Conservation (phyloP, 37 sponge, comb jelly and placozoan species). For the Haliclona indistincta region DNA sequence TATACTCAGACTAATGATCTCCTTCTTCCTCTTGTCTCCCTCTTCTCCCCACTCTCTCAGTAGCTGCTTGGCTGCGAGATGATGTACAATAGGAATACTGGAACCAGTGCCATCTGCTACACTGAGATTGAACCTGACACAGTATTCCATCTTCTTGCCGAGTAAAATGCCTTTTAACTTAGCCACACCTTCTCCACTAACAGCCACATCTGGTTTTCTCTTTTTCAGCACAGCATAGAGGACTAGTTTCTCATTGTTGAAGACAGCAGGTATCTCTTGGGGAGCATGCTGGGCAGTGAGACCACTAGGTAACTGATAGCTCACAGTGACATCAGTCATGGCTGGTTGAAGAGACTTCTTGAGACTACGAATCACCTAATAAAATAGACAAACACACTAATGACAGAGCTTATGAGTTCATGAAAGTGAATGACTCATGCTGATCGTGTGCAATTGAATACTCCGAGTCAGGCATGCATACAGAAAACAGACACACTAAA, state of each 20-base stretch:
- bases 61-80: conserved; percentile 69
- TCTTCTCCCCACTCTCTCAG: conserved; percentile 35
- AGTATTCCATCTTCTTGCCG: conserved; percentile 17
- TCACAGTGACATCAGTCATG: conserved; percentile 34
- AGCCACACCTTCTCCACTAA: too few relatives aligned
- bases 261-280: conserved; percentile 42
- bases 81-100: conserved; percentile 64
- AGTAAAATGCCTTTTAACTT: too few relatives aligned
- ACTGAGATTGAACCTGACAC: conserved; percentile 19
- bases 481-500: too few relatives aligned
- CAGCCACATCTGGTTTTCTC: neutral
- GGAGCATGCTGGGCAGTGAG: too few relatives aligned
- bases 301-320: conserved; percentile 12
- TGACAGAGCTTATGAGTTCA: neutral
- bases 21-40: conserved; percentile 22
- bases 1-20: conserved; percentile 55
- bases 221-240: conserved; percentile 53
- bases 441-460: neutral
- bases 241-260: conserved; percentile 56
- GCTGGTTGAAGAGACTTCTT: conserved; percentile 73
- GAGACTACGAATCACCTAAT: conserved; percentile 64
- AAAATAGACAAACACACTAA: neutral
- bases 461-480: neutral
- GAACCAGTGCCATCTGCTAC: too few relatives aligned
- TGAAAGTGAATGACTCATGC: too few relatives aligned